Percentiles rank a stretch among this genome's conserved stretches.
Conservation (phyloP, 2,797 vertebrate genomes). For the Phrynocephalus vlangalii region DNA sequence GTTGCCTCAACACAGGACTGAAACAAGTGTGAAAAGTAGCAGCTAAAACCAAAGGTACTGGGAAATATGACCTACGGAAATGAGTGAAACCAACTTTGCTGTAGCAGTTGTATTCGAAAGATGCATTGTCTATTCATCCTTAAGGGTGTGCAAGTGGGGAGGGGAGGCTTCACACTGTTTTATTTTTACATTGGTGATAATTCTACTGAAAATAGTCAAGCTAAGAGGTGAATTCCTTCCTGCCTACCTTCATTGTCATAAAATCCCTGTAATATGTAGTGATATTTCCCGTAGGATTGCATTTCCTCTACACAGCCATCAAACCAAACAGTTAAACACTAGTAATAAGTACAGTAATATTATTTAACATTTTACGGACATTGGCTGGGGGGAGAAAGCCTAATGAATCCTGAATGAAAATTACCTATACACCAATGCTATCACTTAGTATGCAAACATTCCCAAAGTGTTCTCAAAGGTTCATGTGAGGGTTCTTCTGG, state of each 20-base stretch:
- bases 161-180: no score
- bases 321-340: no score
- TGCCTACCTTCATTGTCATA: no score
- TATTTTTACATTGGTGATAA: background rate
- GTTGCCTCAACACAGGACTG: background rate
- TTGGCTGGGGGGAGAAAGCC: background rate
- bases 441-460: no score
- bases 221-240: background rate
- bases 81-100: background rate
- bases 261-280: background rate
- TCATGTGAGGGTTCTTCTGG: no score
- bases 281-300: background rate
- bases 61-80: background rate
- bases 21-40: background rate
- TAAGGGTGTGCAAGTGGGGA: no score
- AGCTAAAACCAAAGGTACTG: no score
- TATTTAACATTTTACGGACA: background rate
- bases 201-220: background rate
- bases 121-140: background rate
- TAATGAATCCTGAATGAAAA: background rate
- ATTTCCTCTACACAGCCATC: background rate
- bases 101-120: background rate
- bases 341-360: background rate
- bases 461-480: background rate
- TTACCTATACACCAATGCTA: no score